These are phyloP conservation scores for Sisor rabdophorus DNA, from an alignment of 2,113 vertebrate species.

Conservation along the genomic window DNA sequence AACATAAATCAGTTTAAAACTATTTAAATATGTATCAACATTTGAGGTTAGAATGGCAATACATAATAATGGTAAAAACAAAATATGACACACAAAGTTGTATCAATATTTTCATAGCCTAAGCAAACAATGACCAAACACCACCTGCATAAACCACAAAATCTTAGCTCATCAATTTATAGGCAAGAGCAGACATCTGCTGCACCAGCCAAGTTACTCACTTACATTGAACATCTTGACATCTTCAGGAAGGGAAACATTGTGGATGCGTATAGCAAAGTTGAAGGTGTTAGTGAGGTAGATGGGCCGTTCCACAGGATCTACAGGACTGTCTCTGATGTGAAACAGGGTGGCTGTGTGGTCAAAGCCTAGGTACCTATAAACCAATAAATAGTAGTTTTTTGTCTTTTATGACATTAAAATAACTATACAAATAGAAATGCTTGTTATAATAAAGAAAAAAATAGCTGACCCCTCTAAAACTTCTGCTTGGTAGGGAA, in stretches of 20 bases:
- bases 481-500: conserved; percentile 96
- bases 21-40: too few relatives aligned
- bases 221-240: conserved; percentile 65
- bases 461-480: conserved; percentile 85
- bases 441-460: background rate
- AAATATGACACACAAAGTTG: too few relatives aligned
- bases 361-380: conserved; percentile 90
- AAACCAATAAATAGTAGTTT: background rate
- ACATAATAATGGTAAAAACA: too few relatives aligned
- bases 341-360: conserved; percentile 94
- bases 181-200: background rate
- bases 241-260: conserved; percentile 87
- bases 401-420: background rate
- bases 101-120: background rate
- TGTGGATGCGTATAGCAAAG: conserved; percentile 88
- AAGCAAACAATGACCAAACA: background rate
- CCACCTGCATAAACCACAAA: background rate
- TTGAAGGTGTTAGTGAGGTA: conserved; percentile 92
- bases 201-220: background rate
- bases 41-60: too few relatives aligned
- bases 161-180: background rate
- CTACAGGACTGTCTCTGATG: conserved; percentile 88
- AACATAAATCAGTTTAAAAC: too few relatives aligned
- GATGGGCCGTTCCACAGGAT: conserved; percentile 84
- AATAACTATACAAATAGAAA: background rate